Conservation (phyloP, 2,113 vertebrate genomes). For the human region GRCh38 chr17:39830001-39830500, state of each 20-base stretch:
- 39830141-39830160: background rate
- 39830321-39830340: background rate
- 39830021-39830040: background rate
- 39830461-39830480: background rate
- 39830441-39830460: background rate
- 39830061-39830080: conserved; percentile 1
- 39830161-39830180: background rate
- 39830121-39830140: background rate
- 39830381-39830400: background rate
- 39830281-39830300: background rate
- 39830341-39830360: conserved; percentile 15
- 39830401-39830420: background rate
- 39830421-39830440: background rate
- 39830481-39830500: background rate
- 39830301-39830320: conserved; percentile 10
- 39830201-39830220: background rate
- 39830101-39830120: background rate
- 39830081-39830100: background rate
- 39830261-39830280: conserved; percentile 18
- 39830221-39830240: background rate
- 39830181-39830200: conserved; percentile 12
- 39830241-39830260: conserved; percentile 1
- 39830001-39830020: background rate
- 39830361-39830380: background rate
- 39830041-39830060: background rate